phyloP scores from a whole-genome alignment of 2,113 vertebrate genomes.

The Acanthochromis polyacanthus region DNA sequence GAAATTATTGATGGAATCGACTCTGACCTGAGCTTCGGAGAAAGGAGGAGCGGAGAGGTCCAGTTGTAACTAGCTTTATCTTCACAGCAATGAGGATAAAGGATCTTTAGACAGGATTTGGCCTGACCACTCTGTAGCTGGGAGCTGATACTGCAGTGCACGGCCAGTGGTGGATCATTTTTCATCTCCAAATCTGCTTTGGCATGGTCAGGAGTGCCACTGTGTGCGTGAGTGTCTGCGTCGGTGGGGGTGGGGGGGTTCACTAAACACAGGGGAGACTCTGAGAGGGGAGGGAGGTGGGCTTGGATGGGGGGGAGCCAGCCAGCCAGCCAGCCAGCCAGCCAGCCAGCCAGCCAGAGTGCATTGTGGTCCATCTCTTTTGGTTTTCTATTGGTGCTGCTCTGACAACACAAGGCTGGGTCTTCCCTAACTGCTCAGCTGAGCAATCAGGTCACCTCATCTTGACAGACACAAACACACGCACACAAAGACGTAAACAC shows the following conservation, averaged over 20 bases:
- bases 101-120: conserved; percentile 72
- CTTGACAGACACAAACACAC: conserved; percentile 76
- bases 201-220: conserved; percentile 64
- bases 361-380: conserved; percentile 71
- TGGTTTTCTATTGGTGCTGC: conserved; percentile 58
- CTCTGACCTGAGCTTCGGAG: not conserved
- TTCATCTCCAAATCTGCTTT: conserved; percentile 82
- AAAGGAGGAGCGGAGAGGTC: conserved; percentile 38
- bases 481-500: conserved; percentile 53
- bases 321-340: conserved; percentile 33
- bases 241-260: not conserved
- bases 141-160: conserved; percentile 71
- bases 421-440: conserved; percentile 84
- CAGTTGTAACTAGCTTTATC: conserved; percentile 50
- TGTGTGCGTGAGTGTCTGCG: conserved; percentile 28
- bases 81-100: conserved; percentile 66
- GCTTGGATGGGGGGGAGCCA: conserved; percentile 39
- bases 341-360: conserved; percentile 42
- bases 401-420: conserved; percentile 75
- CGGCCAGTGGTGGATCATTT: conserved; percentile 78
- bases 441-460: conserved; percentile 87
- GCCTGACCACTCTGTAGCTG: conserved; percentile 70
- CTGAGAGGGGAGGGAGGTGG: conserved; percentile 2
- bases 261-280: conserved; percentile 43
- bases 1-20: conserved; percentile 1